Conservation (phyloP, 2,113 vertebrate species). For the Ammodytes marinus region DNA sequence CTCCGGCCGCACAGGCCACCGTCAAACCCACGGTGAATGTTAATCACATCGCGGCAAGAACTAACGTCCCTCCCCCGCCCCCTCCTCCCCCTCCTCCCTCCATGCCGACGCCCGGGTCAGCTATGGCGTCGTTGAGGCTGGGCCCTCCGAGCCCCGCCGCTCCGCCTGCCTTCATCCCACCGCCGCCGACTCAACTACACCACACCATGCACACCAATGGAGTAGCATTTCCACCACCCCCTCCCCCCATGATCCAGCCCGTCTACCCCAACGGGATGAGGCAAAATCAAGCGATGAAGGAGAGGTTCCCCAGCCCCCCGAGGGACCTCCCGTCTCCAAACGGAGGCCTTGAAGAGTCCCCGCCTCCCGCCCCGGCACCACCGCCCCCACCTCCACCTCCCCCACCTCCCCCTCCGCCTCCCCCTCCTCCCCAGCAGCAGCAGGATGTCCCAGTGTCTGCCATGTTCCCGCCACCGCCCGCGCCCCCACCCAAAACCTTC, state of each 20-base stretch:
- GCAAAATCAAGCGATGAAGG: conserved; percentile 60
- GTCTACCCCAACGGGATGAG: conserved; percentile 63
- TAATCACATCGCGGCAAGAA: conserved; percentile 83
- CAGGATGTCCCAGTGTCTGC: conserved; percentile 35
- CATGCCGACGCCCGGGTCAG: conserved; percentile 87
- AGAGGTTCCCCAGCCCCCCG: conserved; percentile 87
- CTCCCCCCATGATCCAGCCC: conserved; percentile 62
- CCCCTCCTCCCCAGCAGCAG: conserved; percentile 67
- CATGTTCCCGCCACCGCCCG: conserved; percentile 79
- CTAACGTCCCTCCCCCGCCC: conserved; percentile 84
- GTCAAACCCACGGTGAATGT: conserved; percentile 80
- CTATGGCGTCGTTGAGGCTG: conserved; percentile 89
- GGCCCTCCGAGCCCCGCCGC: conserved; percentile 81
- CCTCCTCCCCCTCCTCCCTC: conserved; percentile 85
- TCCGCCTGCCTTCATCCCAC: conserved; percentile 80
- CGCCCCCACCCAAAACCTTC: conserved; percentile 84
- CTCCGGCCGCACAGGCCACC: conserved; percentile 26
- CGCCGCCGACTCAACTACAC: conserved; percentile 69
- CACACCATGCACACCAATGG: conserved; percentile 58
- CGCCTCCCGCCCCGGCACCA: conserved; percentile 70
- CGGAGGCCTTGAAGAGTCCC: conserved; percentile 70
- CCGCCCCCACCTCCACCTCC: conserved; percentile 76
- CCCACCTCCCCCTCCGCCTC: conserved; percentile 71
- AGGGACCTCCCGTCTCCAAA: conserved; percentile 69
- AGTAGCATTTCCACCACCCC: conserved; percentile 79